Base-by-base conservation (phyloP, 2,797 vertebrate genomes). In the Hoplostethus atlanticus region DNA sequence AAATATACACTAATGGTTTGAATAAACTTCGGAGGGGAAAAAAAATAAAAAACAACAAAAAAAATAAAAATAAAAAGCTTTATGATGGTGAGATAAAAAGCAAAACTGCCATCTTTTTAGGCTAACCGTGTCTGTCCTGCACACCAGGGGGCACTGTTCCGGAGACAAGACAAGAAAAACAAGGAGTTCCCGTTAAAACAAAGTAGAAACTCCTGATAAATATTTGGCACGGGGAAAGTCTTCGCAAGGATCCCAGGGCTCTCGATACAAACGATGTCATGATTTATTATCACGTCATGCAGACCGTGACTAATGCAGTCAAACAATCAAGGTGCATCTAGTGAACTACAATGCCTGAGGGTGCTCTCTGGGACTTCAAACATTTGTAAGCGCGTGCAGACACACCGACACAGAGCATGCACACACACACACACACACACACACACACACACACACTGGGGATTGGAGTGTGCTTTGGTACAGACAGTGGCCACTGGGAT, bases 251-350 rank as follows among this genome's bases (percentile, higher is more conserved):
- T 84, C 77, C 81, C 63, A 17, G 40, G 42, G 73, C 71, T 56
- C 2, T 30, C 48, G 51, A 74, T 36, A 64, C 78, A 84, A 81
- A 83, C 77, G 83, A 69, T 77, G 68, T 71, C 81, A 62, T 76
- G 77, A 86, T 89, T 87, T 86, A 87, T 87, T 80, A 84, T 80
- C 71, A 17, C 80, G 50, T 79, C 84, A 48, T 34, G 44, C 85
- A 81, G 80, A 85, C 48, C 74, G 68, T 80, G 85, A 87, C 88
- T 86, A 80, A 89, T 83, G 76, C 80, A 76, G 81, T 89, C 85
- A 84, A 90, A 87, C 81, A 87, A 87, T 84, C 86, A 86, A 86
- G 86, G 84, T 87, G 75, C 84, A 74, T 81, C 82, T 59, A 62
- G 59, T 70, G 64, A 77, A 71, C 79, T 69, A 79, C 74, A 69